Evolutionary conservation across 2,113 vertebrate species (phyloP), one percentile per base, ranked within the genome.

Genomic region (Rafetus swinhoei): DNA sequence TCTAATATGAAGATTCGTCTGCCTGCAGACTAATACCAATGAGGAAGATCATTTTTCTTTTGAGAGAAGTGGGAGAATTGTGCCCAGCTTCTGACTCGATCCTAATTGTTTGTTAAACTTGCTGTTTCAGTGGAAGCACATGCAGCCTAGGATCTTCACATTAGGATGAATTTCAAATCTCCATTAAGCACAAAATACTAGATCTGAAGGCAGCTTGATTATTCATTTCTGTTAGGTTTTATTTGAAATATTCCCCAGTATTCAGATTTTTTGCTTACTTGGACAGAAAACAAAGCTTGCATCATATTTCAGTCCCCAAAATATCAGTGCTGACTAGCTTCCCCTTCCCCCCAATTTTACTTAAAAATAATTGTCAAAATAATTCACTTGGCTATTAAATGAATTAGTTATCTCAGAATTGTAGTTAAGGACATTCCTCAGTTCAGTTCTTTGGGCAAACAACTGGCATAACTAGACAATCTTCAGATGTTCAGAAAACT

Each of bases 371-470:
- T 80, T 79, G n/a, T 84, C 8, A 86, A 1, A 60, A 60, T 60
- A 27, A 32, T 62, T 35, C 65, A 35, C 32, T 9, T 79, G 88
- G 32, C 13, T 79, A 77, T 95, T 54, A 79, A 22, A 77, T 89
- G 62, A 52, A 45, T 13, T 11, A 80, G 13, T 3, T 86, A 52
- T 3, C 45, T 88, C 32, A 79, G 52, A n/a, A 2, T 35, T 57
- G 1, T 14, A 45, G 18, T 24, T 82, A 53, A 84, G 0, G 3
- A 1, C 14, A 5, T 86, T 80, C 9, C 9, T 2, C 82, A 25
- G 22, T 86, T 39, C 4, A 0, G 29, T 3, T 56, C 52, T n/a
- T 21, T 57, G 59, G 62, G 79, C 24, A n/a, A 27, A 14, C 54
- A 9, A 10, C n/a, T n/a, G n/a, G n/a, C n/a, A n/a, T n/a, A n/a